Conservation (phyloP, 1,140 invertebrate species). For the Orussus abietinus region DNA sequence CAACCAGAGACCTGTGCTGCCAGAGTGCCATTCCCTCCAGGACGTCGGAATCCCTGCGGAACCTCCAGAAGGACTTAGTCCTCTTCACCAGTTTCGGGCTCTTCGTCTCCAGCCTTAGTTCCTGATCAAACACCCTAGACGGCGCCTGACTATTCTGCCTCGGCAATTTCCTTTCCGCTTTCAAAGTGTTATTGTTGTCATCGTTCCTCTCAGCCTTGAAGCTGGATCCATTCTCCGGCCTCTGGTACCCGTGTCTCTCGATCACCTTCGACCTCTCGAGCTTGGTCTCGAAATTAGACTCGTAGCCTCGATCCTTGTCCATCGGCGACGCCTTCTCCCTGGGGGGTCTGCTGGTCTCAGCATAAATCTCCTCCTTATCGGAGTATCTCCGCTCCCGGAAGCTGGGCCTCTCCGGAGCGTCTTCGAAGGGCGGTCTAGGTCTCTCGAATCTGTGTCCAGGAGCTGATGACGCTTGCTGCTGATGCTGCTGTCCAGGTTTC, state of each 20-base stretch:
- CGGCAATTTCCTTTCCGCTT: constrained; percentile 31
- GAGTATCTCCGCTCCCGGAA: constrained; percentile 39
- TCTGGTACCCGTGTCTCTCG: constrained; percentile 37
- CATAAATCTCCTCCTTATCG: constrained; percentile 49
- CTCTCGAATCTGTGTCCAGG: constrained; percentile 41
- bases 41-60: constrained; percentile 67
- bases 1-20: constrained; percentile 78
- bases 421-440: constrained; percentile 45
- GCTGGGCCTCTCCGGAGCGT: constrained; percentile 45
- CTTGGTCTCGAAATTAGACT: constrained; percentile 52
- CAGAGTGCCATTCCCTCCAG: constrained; percentile 80
- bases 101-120: constrained; percentile 49
- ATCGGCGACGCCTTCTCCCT: constrained; percentile 20
- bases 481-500: constrained; percentile 35
- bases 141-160: constrained; percentile 43
- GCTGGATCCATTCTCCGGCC: constrained; percentile 18
- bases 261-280: constrained; percentile 44
- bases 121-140: constrained; percentile 42
- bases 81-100: constrained; percentile 65
- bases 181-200: constrained; percentile 58
- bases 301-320: constrained; percentile 50
- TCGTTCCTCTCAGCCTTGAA: constrained; percentile 52
- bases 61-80: constrained; percentile 82
- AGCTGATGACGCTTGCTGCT: constrained; percentile 28
- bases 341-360: constrained; percentile 30